Conservation (phyloP, 64 coral and sea anemone species). For the Anthopleura sola region DNA sequence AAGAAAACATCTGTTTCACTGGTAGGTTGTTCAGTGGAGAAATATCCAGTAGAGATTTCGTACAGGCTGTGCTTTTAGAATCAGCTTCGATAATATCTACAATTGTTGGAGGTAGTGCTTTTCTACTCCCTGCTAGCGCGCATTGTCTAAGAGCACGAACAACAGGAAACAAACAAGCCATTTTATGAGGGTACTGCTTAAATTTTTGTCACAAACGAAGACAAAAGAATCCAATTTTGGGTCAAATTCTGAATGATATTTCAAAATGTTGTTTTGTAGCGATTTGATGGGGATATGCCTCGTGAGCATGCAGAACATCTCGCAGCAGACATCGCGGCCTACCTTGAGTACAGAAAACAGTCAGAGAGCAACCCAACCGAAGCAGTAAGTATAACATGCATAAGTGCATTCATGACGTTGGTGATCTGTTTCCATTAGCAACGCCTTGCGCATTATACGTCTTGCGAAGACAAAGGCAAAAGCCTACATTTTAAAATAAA, state of each 20-base stretch:
- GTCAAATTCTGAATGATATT: too few species aligned
- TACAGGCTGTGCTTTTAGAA: background rate
- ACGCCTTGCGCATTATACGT: too few species aligned
- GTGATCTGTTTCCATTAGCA: too few species aligned
- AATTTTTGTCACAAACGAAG: too few species aligned
- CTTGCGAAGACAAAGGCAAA: too few species aligned
- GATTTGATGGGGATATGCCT: conserved; percentile 68
- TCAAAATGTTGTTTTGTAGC: conserved; percentile 39
- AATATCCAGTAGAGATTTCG: background rate
- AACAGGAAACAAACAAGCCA: too few species aligned
- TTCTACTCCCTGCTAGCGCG: too few species aligned
- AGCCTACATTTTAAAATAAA: too few species aligned
- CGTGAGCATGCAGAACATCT: conserved; percentile 62
- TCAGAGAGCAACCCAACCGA: conserved; percentile 1
- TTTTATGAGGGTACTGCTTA: too few species aligned
- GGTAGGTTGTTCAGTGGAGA: conserved; percentile 27
- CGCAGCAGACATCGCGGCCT: conserved; percentile 85
- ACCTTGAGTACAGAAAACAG: conserved; percentile 54
- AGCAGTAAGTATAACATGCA: background rate
- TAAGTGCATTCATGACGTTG: background rate
- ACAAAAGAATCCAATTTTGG: too few species aligned
- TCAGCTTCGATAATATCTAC: background rate
- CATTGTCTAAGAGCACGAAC: too few species aligned
- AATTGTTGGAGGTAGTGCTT: too few species aligned
- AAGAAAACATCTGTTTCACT: conserved; percentile 74